Conservation (phyloP, 2,113 vertebrate species). For the Sinocyclocheilus anshuiensis region DNA sequence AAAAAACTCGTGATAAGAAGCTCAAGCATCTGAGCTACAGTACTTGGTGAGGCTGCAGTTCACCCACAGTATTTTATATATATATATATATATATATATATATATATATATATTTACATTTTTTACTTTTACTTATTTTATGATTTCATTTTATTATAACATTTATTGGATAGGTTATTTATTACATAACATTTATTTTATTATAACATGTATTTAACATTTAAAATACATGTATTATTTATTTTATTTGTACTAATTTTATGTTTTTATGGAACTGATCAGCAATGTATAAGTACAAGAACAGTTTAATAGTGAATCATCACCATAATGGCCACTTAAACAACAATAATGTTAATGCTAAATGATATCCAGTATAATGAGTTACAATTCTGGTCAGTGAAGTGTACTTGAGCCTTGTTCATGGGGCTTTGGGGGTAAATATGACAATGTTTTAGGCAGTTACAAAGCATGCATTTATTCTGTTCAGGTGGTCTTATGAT, state of each 20-base stretch:
- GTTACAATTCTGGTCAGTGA: neutral
- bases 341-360: neutral
- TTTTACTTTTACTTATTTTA: neutral
- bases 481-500: neutral
- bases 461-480: neutral
- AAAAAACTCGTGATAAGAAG: neutral
- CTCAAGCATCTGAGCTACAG: neutral
- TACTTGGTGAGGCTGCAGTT: neutral
- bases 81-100: no score
- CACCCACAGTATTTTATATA: neutral
- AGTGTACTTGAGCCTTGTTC: neutral
- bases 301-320: neutral
- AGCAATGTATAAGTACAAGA: neutral
- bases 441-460: neutral
- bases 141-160: neutral
- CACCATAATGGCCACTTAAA: neutral
- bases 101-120: no score
- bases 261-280: neutral
- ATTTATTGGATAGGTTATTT: neutral
- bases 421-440: neutral
- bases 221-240: neutral
- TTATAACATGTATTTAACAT: neutral
- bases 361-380: neutral
- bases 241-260: neutral
- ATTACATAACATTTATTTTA: neutral